These are phyloP conservation scores for Stenchaetothrips biformis DNA, from an alignment of 2,888 invertebrate species.

Conservation along the genomic window DNA sequence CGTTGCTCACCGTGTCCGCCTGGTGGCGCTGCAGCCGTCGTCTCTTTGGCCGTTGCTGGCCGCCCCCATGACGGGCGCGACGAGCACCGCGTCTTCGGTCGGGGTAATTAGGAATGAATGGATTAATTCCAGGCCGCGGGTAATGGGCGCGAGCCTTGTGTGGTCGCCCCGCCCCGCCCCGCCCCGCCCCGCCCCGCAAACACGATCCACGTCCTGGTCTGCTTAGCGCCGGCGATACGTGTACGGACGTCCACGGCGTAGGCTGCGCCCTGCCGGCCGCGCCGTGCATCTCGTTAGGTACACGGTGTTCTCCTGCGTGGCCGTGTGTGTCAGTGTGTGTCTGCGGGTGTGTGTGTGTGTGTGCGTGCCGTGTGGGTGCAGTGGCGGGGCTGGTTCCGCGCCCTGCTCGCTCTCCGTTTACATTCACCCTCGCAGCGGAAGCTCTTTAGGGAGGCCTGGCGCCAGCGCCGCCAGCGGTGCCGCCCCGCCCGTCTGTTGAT, in stretches of 20 bases:
- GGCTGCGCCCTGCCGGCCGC: neutral
- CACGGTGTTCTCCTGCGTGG: neutral
- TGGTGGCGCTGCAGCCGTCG: no score
- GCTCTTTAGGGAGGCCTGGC: no score
- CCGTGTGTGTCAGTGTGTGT: neutral
- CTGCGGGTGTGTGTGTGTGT: neutral
- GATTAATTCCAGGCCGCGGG: no score
- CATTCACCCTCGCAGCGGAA: no score
- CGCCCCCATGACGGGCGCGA: no score
- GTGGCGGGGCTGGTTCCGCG: neutral
- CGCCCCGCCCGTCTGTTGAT: neutral
- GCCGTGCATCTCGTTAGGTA: neutral
- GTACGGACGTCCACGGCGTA: no score
- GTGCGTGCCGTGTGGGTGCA: neutral
- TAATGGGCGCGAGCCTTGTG: neutral
- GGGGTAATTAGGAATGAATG: neutral
- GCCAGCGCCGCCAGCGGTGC: neutral
- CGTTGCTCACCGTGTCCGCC: neutral
- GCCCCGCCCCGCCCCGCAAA: neutral
- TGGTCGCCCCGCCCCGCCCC: neutral
- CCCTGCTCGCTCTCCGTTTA: neutral
- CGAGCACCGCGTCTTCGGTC: neutral
- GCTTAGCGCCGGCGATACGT: neutral
- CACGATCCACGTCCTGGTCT: neutral
- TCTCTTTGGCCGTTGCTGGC: no score